Evolutionary conservation across 1,140 invertebrate species (phyloP), one percentile per base, ranked within the genome.

Genomic region (Plodia interpunctella): DNA sequence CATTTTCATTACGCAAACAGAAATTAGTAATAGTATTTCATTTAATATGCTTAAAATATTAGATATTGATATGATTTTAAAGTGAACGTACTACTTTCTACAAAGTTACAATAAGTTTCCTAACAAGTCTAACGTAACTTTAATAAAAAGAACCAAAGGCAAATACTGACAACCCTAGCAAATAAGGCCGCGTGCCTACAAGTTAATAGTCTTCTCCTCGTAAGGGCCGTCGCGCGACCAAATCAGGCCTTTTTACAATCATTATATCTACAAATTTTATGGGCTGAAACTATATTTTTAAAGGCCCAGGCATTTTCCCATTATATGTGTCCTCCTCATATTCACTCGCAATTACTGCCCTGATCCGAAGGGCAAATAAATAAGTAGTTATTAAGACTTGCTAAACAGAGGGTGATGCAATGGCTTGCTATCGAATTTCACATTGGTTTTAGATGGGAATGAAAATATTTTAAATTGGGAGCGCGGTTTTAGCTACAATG

Each of bases 341-440:
- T 78, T 74, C 68, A 57, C 62, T 61, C 65, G 74, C 70, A 74
- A 75, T 67, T 72, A 74, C 68, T 57, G 49, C 54, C 19, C 35
- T 55, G 62, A 74, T 68, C 68, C 66, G 64, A 66, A 65, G 64
- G 64, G 62, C 62, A 71, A 74, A 74, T 68, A 74, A 70, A 74
- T 71, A 74, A 74, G 66, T 68, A 68, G 66, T 74, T 74, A 74
- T 74, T 74, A 71, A 74, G 72, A 63, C 56, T 53, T 52, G 20
- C 52, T 52, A 63, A 72, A 72, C 66, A 72, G 60, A 65, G 69
- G 69, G 65, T 50, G 51, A 44, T 15, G 38, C 38, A 44, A 44
- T 17, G 15, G n/a, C 13, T 3, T 5, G 38, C 38, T 44, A 44
- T 44, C 38, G 38, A 44, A 44, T 44, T 44, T 44, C 38, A 6